Percentiles rank a stretch among this genome's conserved stretches.
These are phyloP conservation scores for Gonioctena quinquepunctata DNA, from an alignment of 1,140 invertebrate species.

Conservation along the genomic window DNA sequence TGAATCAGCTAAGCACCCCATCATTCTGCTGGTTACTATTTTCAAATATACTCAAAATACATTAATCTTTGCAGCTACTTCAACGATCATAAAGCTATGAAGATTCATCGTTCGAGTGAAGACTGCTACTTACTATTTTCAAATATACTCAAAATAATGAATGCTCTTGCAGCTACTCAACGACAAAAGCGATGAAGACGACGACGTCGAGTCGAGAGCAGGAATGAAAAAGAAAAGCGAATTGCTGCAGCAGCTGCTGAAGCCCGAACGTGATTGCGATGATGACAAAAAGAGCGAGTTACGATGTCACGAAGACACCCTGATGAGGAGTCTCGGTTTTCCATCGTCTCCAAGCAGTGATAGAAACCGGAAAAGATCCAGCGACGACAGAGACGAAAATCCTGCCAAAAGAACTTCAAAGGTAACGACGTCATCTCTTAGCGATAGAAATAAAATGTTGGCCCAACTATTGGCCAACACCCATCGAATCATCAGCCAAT, in stretches of 20 bases:
- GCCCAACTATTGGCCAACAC: slow-evolving; percentile 79
- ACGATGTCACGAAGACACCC: slow-evolving; percentile 60
- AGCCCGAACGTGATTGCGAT: slow-evolving; percentile 57
- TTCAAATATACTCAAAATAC: too few relatives aligned
- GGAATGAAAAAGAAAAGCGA: slow-evolving; percentile 70
- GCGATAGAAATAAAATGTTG: slow-evolving; percentile 85
- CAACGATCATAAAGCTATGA: too few relatives aligned
- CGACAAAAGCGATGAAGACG: slow-evolving; percentile 82
- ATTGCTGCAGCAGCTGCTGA: slow-evolving; percentile 78
- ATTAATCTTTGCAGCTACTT: too few relatives aligned
- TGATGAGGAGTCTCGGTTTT: slow-evolving; percentile 65
- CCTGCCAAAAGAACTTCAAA: slow-evolving; percentile 61
- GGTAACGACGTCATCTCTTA: slow-evolving; percentile 61
- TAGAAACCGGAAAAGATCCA: slow-evolving; percentile 69
- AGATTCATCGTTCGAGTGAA: too few relatives aligned
- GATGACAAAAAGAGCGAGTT: slow-evolving; percentile 49
- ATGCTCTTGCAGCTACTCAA: slow-evolving; percentile 77
- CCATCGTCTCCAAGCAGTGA: slow-evolving; percentile 59
- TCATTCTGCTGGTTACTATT: too few relatives aligned
- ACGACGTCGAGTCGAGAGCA: slow-evolving; percentile 66
- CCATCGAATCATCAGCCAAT: slow-evolving; percentile 72
- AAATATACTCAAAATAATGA: too few relatives aligned
- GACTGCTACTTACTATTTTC: too few relatives aligned
- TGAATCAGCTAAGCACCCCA: too few relatives aligned
- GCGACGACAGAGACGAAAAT: slow-evolving; percentile 67